A percentile compares a stretch with the other conserved stretches of the same genome.
These are phyloP conservation scores for Melozone crissalis DNA, from an alignment of 2,113 vertebrate genomes.

Conservation along the genomic window DNA sequence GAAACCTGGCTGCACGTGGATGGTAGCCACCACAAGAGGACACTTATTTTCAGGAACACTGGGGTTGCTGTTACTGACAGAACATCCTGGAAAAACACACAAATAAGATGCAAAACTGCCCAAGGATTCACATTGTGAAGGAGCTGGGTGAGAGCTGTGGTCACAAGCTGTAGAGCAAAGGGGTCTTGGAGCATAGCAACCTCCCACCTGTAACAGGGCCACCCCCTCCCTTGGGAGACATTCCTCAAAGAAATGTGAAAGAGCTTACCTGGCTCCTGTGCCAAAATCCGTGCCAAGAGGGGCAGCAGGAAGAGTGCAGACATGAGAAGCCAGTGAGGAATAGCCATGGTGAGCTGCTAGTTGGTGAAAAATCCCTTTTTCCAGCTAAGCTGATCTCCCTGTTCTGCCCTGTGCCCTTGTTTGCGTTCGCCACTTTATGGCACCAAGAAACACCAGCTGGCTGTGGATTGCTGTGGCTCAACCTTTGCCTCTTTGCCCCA, in stretches of 20 bases:
- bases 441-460: not conserved
- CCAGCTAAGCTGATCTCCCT: not conserved
- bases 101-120: not conserved
- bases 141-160: not conserved
- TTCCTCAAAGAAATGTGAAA: not conserved
- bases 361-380: not conserved
- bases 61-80: accelerated
- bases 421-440: not conserved
- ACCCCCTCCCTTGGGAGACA: not conserved
- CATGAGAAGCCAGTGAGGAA: not conserved
- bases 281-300: not conserved
- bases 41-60: not conserved
- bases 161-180: not conserved
- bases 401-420: not conserved
- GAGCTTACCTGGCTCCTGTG: conserved; percentile 36
- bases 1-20: not conserved
- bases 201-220: not conserved
- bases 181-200: accelerated
- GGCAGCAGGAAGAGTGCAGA: not conserved
- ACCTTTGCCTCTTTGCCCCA: conserved; percentile 65
- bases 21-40: not conserved
- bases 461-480: not conserved
- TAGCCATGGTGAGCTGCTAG: not conserved
- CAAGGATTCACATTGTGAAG: not conserved
- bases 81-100: conserved; percentile 41